These are phyloP conservation scores for Cydia amplana DNA, from an alignment of 1,140 invertebrate species.

Conservation along the genomic window DNA sequence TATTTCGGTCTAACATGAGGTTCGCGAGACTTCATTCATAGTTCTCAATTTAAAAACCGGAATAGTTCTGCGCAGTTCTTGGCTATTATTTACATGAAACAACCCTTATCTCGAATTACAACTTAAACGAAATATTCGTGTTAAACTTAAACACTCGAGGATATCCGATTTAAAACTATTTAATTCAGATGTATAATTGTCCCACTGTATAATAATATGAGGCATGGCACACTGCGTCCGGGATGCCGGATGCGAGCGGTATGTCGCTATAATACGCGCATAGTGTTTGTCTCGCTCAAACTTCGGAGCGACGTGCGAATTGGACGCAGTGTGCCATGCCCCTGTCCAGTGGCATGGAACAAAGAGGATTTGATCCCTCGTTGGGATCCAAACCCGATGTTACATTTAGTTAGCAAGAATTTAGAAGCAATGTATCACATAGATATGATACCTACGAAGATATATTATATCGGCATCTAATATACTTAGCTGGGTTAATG, in stretches of 20 bases:
- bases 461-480: not conserved
- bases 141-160: constrained; percentile 1
- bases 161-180: constrained; percentile 20
- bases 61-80: too few relatives aligned
- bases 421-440: constrained; percentile 10
- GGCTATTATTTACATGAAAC: too few relatives aligned
- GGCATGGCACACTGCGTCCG: too few relatives aligned
- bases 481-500: constrained; percentile 24
- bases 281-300: too few relatives aligned
- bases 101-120: not conserved
- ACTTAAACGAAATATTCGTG: not conserved
- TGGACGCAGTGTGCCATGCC: too few relatives aligned
- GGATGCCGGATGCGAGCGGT: too few relatives aligned
- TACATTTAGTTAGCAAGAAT: constrained; percentile 22
- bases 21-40: too few relatives aligned
- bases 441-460: not conserved
- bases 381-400: constrained; percentile 14
- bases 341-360: constrained; percentile 18
- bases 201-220: constrained; percentile 5
- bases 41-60: too few relatives aligned
- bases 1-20: too few relatives aligned
- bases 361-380: constrained; percentile 28
- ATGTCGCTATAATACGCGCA: too few relatives aligned
- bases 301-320: too few relatives aligned
- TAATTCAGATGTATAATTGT: constrained; percentile 9